Evolutionary conservation across 2,888 invertebrate genomes (phyloP), one percentile per base, ranked within the genome.

Genomic region (Petrolisthes manimaculis): DNA sequence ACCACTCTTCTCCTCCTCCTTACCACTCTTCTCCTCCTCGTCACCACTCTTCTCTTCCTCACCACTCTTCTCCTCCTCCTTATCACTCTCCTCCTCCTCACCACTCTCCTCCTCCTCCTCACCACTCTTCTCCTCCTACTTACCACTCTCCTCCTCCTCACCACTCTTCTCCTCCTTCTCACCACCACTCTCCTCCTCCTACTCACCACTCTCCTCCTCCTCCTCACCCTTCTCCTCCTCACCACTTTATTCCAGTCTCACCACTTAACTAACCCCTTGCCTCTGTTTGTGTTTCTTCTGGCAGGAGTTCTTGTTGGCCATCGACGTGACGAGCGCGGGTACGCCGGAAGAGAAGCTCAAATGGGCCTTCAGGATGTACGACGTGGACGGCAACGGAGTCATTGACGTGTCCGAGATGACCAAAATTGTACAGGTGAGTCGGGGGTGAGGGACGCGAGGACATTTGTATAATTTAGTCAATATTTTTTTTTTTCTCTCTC

Each of bases 321-420:
- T 99, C 94, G 98, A 98, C 94, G 98, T 99, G 88, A 99, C 98
- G 92, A 98, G 98, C 92, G 97, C 98, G 93, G 98, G 98, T 91
- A 98, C 98, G 91, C 98, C 98, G 54, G 98, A 99, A 93, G 98
- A 99, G 94, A 99, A 99, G 94, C 95, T 99, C 91, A 98, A 98
- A 94, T 98, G 99, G 98, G 99, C 99, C 91, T 99, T 99, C 95
- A 96, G 98, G 93, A 98, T 98, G 97, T 98, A 99, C 94, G 98
- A 99, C 93, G 98, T 99, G 78, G 98, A 99, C 93, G 98, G 98
- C 82, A 99, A 99, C 93, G 99, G 98, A 90, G 97, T 98, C 92
- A 99, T 99, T 93, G 98, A 99, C 93, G 97, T 98, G 92, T 97
- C 98, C 93, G 99, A 99, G 95, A 99, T 99, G 99, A 97, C 98